Evolutionary conservation across 2,888 invertebrate species (phyloP), one percentile per base, ranked within the genome.

Genomic region (Thera obeliscata): DNA sequence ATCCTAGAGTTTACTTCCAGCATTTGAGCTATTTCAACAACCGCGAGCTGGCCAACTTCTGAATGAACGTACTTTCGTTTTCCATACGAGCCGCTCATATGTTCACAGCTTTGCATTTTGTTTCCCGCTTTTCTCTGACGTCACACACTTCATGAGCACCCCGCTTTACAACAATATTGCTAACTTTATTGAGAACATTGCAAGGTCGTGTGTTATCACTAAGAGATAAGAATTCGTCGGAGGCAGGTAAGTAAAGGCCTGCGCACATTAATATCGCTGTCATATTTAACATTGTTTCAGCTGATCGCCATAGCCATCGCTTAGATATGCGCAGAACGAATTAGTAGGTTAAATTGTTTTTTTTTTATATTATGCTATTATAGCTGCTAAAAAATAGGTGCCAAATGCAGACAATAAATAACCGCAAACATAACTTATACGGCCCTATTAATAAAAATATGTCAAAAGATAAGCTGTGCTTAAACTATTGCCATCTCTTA

Each of bases 41-140:
- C 86, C 86, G 84, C 85, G 82, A 81, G 82, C 81, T 76, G 77
- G 81, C 90, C 86, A 93, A 92, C 91, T 93, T 87, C 87, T 93
- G 87, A 93, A 93, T 93, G 93, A 90, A 89, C 89, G 88, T 81
- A 94, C 93, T 94, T 94, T 94, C 94, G 84, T 91, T 94, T 94
- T 94, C 93, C 93, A 90, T 93, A 93, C 91, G 89, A 89, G 87
- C 82, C 72, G 82, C 88, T 89, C 88, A 91, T 88, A 91, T 89
- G 87, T 84, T 87, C 81, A 81, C 84, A 87, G 89, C 85, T 91
- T 89, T 89, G 90, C 88, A 90, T 90, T 91, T 88, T 90, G 89
- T 89, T 91, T 87, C 86, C 87, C 85, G 89, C 89, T 88, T 92
- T 91, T 90, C 87, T 79, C 81, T 90, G 89, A 91, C 91, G 89